Evolutionary conservation across 2,797 vertebrate genomes (phyloP), one percentile per base, ranked within the genome.

Genomic region (Megaceryle alcyon): DNA sequence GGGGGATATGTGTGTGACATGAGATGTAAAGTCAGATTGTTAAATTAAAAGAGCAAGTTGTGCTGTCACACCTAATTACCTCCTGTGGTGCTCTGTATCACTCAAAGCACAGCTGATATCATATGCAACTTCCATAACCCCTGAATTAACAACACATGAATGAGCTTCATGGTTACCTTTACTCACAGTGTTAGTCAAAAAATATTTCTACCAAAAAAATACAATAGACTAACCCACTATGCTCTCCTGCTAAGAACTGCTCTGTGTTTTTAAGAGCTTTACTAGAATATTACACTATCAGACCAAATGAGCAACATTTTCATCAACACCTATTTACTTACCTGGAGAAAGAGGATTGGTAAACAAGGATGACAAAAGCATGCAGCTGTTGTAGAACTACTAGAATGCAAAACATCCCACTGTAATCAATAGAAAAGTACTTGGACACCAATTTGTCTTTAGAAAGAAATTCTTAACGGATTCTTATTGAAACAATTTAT

Each of bases 81-180:
- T 93, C 56, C 56, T 46, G 28, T 56, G 25, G 39, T 84, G 41
- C 10, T 89, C 31, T 49, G 21, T 57, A 54, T 77, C 44, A 53
- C 48, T 90, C 83, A 85, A 68, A 87, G 29, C 37, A 75, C 48
- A 91, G 53, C 44, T 91, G 53, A 73, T 65, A 82, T 65, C 64
- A 75, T 49, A 17, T 66, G 48, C 10, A 10, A 4, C 8, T 80
- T 91, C 53, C 15, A 57, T 57, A 66, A 86, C 11, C 37, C 9
- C 43, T 71, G 49, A 92, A 93, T 89, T 91, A 94, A 49, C 29
- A 92, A 82, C 54, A 43, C 9, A 31, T 71, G 29, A 44, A 37
- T n/a, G 4, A 6, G 4, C 49, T 87, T 95, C 37, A n/a, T 1
- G 2, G 33, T 68, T 80, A 61, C 49, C 16, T 95, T 78, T 71